Conservation (phyloP, 2,888 invertebrate genomes). For the Galerucella calmariensis region DNA sequence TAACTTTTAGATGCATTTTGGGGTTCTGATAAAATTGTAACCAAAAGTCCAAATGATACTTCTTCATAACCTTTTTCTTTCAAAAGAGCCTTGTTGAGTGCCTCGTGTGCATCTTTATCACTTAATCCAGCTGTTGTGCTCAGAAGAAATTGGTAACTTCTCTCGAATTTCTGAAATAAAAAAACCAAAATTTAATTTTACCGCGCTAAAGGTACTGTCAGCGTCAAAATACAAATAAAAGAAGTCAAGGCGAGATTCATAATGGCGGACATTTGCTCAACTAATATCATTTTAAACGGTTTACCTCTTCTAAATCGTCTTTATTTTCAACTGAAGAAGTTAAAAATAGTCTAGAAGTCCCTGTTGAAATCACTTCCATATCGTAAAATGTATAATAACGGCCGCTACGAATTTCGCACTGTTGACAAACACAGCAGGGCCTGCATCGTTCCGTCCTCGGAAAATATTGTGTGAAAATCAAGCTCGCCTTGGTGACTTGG, state of each 20-base stretch:
- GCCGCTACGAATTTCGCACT: conserved; percentile 70
- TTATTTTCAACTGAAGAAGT: conserved; percentile 86
- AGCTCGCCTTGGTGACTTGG: conserved; percentile 61
- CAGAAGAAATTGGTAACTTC: conserved; percentile 82
- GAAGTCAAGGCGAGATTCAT: conserved; percentile 64
- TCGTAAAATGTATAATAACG: conserved; percentile 54
- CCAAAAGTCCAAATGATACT: conserved; percentile 89
- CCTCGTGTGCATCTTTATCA: conserved; percentile 94
- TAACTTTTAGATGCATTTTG: conserved; percentile 86
- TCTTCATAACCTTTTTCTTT: conserved; percentile 93
- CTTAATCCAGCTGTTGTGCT: conserved; percentile 84
- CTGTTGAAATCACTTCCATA: conserved; percentile 58
- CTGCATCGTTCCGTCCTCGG: conserved; percentile 72
- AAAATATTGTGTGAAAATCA: conserved; percentile 66
- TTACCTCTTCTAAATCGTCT: conserved; percentile 93
- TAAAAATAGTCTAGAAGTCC: conserved; percentile 81
- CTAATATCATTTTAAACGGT: conserved; percentile 64
- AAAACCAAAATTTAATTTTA: conserved; percentile 54
- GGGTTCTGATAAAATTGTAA: conserved; percentile 88
- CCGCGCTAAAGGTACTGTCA: conserved; percentile 58
- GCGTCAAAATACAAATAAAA: conserved; percentile 60
- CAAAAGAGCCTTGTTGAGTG: conserved; percentile 87
- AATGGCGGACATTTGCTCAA: conserved; percentile 68
- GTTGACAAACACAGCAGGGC: conserved; percentile 69
- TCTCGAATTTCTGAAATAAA: conserved; percentile 86